Percentiles rank a stretch among this genome's conserved stretches.
Conservation (phyloP, 2,888 invertebrate genomes). For the Euphydryas editha region DNA sequence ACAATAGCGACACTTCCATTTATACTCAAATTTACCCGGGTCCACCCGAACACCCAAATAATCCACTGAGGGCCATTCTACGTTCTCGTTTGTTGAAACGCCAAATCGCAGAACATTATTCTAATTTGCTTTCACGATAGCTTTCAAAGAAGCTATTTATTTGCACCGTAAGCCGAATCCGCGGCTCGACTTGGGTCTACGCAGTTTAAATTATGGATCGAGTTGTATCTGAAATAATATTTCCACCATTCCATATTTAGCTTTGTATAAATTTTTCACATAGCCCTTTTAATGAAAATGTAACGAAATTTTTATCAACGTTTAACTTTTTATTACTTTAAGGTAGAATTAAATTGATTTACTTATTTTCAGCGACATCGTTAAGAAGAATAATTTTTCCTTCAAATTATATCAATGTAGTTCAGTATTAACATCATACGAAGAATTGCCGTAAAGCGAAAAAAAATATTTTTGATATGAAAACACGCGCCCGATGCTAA, state of each 20-base stretch:
- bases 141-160: slow-evolving; percentile 81
- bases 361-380: neutral
- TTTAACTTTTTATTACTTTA: slow-evolving; percentile 19
- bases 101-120: slow-evolving; percentile 82
- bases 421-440: slow-evolving; percentile 56
- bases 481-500: slow-evolving; percentile 80
- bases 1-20: slow-evolving; percentile 73
- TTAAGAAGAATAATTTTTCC: neutral
- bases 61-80: slow-evolving; percentile 79
- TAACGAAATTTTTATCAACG: slow-evolving; percentile 9
- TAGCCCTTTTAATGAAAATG: slow-evolving; percentile 37
- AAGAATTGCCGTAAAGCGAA: slow-evolving; percentile 69
- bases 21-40: slow-evolving; percentile 74
- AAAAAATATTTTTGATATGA: slow-evolving; percentile 74
- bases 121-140: slow-evolving; percentile 80
- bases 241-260: slow-evolving; percentile 30
- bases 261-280: slow-evolving; percentile 27
- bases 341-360: slow-evolving; percentile 8
- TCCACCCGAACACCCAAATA: slow-evolving; percentile 72
- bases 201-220: slow-evolving; percentile 50
- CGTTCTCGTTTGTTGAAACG: slow-evolving; percentile 79
- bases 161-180: slow-evolving; percentile 70
- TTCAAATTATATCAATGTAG: slow-evolving; percentile 6
- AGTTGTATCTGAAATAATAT: slow-evolving; percentile 45
- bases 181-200: slow-evolving; percentile 50